Evolutionary conservation across 2,888 invertebrate species (phyloP).

Genomic region (Malachius bipustulatus): DNA sequence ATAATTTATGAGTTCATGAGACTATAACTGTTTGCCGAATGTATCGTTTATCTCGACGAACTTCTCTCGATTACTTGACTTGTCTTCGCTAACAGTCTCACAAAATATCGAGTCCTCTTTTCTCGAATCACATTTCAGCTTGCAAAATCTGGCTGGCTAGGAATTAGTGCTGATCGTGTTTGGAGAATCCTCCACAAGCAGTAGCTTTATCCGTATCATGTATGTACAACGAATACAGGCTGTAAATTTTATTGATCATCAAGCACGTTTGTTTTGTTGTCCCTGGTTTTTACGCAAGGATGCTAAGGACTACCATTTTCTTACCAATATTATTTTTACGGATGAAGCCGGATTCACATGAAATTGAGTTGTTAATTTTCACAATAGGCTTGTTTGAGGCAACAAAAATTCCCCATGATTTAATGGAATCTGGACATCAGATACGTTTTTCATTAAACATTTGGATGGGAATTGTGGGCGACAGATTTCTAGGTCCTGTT

Average conservation of each 20-base stretch:
- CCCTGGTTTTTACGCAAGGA: neutral
- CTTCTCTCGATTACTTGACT: too few relatives aligned
- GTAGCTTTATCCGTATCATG: neutral
- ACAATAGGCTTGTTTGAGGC: neutral
- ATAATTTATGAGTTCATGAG: too few relatives aligned
- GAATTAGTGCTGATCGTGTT: conserved; percentile 4
- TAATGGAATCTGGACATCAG: too few relatives aligned
- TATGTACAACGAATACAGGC: too few relatives aligned
- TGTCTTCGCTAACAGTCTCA: too few relatives aligned
- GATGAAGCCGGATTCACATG: conserved; percentile 3
- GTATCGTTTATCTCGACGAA: too few relatives aligned
- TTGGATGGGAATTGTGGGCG: neutral
- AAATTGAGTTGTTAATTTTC: neutral
- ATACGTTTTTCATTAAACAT: too few relatives aligned
- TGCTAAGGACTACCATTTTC: neutral
- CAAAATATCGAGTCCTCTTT: too few relatives aligned
- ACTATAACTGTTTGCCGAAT: too few relatives aligned
- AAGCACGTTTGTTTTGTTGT: conserved; percentile 1
- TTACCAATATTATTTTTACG: conserved; percentile 1
- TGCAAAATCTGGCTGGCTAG: too few relatives aligned
- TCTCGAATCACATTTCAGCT: too few relatives aligned
- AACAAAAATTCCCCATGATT: neutral
- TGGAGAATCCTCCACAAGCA: conserved; percentile 3
- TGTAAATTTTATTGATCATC: neutral
- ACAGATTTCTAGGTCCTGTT: neutral